Percentiles rank a stretch among this genome's conserved stretches.
phyloP scores from a whole-genome alignment of 2,888 invertebrate genomes.

The Tipula unca region DNA sequence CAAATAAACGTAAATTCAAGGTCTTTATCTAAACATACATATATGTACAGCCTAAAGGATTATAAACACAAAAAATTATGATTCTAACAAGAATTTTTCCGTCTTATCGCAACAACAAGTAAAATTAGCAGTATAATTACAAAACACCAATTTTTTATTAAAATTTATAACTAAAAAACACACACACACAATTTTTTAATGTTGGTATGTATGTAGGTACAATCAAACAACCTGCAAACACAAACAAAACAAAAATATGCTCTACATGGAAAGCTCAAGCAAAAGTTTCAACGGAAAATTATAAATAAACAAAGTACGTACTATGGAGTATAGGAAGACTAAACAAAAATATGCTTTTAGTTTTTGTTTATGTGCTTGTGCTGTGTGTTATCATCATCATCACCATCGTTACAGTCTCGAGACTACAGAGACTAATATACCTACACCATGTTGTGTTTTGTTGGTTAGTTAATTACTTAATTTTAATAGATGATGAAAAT shows the following conservation, averaged over 20 bases:
- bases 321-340: background rate
- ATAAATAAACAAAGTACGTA: background rate
- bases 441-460: background rate
- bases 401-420: background rate
- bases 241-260: background rate
- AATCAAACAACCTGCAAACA: no score
- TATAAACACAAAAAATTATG: no score
- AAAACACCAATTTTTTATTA: no score
- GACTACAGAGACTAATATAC: background rate
- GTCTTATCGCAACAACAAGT: no score
- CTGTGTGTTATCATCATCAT: background rate
- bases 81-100: no score
- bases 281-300: background rate
- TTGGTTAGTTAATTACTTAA: background rate
- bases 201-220: no score
- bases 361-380: background rate
- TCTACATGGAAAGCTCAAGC: background rate
- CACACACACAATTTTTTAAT: no score
- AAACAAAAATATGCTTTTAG: background rate
- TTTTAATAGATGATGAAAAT: background rate
- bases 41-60: no score
- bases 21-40: no score
- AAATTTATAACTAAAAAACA: no score
- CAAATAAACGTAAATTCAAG: no score
- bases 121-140: no score